phyloP scores from a whole-genome alignment of 1,140 invertebrate species.

The Batillaria attramentaria region DNA sequence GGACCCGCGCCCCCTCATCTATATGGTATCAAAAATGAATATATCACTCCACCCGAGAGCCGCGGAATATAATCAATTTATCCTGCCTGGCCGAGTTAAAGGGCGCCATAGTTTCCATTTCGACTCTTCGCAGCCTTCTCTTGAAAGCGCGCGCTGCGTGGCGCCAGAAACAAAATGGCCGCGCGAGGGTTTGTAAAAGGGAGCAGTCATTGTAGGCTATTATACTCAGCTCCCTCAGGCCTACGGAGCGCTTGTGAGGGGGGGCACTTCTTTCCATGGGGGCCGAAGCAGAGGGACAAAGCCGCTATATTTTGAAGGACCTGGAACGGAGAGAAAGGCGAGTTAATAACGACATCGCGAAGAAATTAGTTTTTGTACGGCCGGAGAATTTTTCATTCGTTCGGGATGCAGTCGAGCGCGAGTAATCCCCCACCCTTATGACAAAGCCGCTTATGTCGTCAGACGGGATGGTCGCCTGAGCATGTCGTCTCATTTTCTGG shows the following conservation, averaged over 20 bases:
- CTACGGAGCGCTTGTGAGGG: too few species aligned
- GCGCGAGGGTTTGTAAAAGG: background rate
- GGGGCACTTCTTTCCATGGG: background rate
- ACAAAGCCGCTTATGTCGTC: conserved; percentile 27
- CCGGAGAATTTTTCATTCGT: background rate
- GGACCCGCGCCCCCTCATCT: background rate
- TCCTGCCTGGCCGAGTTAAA: conserved; percentile 12
- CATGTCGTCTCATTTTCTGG: conserved; percentile 26
- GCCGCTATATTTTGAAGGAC: background rate
- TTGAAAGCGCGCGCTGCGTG: background rate
- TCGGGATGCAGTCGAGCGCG: background rate
- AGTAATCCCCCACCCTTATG: background rate
- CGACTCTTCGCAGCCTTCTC: background rate
- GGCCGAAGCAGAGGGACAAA: background rate
- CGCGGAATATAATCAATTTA: conserved; percentile 26
- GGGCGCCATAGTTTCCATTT: conserved; percentile 27
- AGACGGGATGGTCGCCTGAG: background rate
- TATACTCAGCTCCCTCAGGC: background rate
- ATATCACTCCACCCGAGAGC: conserved; percentile 5
- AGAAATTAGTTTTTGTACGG: conserved; percentile 28
- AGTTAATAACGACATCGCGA: conserved; percentile 29
- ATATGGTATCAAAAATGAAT: conserved; percentile 17
- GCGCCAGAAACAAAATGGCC: conserved; percentile 9
- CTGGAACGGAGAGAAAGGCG: background rate
- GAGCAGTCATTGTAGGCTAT: conserved; percentile 6